phyloP scores from a whole-genome alignment of 2,797 vertebrate genomes.

The Buceros bicornis region DNA sequence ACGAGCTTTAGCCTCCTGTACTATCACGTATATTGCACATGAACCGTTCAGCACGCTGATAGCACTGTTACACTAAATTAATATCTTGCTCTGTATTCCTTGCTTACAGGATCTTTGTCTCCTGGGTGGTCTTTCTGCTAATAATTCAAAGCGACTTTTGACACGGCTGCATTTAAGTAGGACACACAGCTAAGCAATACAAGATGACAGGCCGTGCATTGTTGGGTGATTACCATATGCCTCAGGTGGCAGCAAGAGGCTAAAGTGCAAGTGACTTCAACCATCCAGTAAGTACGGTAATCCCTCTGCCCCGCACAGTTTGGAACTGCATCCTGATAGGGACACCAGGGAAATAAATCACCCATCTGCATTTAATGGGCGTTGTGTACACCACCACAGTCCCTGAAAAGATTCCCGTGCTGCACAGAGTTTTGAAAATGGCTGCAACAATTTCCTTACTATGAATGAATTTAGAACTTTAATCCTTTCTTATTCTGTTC shows the following conservation, averaged over 20 bases:
- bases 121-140: neutral
- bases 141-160: neutral
- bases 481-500: neutral
- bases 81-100: neutral
- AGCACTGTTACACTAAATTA: neutral
- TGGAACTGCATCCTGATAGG: neutral
- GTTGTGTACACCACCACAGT: neutral
- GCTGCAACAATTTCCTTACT: neutral
- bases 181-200: neutral
- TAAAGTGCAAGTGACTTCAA: constrained; percentile 7
- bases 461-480: neutral
- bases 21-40: accelerated
- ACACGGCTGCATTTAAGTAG: neutral
- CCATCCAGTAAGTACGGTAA: neutral
- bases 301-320: neutral
- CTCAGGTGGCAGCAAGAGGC: constrained; percentile 43
- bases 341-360: neutral
- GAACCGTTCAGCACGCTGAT: accelerated
- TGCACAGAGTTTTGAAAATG: neutral
- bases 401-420: neutral
- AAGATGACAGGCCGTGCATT: neutral
- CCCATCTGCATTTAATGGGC: neutral
- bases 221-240: neutral
- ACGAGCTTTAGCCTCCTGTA: neutral
- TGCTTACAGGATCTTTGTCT: neutral